phyloP scores from a whole-genome alignment of 2,888 invertebrate genomes.

The Idaea dimidiata region DNA sequence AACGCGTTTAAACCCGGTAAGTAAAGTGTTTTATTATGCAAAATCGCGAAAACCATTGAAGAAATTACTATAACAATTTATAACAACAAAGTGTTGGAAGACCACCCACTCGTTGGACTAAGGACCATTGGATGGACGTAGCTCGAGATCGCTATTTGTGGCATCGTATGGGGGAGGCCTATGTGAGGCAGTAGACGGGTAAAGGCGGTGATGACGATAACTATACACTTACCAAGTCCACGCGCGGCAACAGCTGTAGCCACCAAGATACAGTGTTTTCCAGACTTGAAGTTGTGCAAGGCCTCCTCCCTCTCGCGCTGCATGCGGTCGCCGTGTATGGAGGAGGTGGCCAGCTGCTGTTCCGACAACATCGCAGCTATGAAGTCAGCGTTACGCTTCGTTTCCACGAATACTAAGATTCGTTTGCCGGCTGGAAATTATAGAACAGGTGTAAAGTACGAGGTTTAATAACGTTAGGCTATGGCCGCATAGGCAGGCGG shows the following conservation, averaged over 20 bases:
- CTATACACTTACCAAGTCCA: conserved; percentile 85
- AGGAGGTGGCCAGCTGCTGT: conserved; percentile 92
- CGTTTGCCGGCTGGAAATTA: conserved; percentile 60
- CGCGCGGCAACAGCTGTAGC: conserved; percentile 97
- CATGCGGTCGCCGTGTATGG: conserved; percentile 98
- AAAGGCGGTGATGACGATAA: too few species aligned
- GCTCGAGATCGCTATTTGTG: too few species aligned
- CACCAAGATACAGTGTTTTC: conserved; percentile 89
- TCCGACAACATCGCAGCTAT: conserved; percentile 91
- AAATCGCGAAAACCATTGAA: too few species aligned
- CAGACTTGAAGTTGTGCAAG: conserved; percentile 91
- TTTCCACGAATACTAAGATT: conserved; percentile 94
- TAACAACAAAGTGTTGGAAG: too few species aligned
- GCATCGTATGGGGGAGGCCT: too few species aligned
- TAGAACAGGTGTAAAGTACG: conserved; percentile 5
- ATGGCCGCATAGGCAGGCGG: too few species aligned
- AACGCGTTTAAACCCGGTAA: too few species aligned
- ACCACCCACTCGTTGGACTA: too few species aligned
- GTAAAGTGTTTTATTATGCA: too few species aligned
- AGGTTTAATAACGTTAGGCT: neutral
- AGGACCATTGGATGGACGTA: too few species aligned
- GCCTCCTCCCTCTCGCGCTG: conserved; percentile 98
- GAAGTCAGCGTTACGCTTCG: conserved; percentile 94
- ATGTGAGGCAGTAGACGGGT: too few species aligned
- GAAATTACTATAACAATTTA: too few species aligned